Evolutionary conservation across 2,113 vertebrate genomes (phyloP).

Genomic region (Gorsachius goisagi): DNA sequence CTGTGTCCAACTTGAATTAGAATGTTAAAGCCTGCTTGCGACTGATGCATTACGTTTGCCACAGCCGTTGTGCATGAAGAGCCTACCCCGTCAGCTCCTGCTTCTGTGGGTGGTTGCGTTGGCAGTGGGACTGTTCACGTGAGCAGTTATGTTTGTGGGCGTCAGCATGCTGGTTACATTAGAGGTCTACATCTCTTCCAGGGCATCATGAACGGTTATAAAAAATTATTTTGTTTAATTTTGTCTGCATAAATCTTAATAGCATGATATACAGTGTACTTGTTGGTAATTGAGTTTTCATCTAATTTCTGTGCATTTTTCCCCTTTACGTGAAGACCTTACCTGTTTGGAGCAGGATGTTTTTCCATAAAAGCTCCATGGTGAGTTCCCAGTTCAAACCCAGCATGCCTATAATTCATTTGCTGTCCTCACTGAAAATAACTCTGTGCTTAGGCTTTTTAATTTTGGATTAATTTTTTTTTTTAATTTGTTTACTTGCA

Average conservation of each 20-base stretch:
- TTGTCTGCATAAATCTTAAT: constrained; percentile 9
- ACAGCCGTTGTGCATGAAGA: neutral
- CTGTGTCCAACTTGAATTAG: neutral
- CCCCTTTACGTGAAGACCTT: constrained; percentile 91
- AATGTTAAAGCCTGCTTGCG: neutral
- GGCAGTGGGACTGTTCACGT: neutral
- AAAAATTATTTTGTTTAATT: neutral
- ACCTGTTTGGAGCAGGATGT: constrained; percentile 99
- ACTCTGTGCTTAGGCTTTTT: constrained; percentile 23
- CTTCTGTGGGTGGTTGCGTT: neutral
- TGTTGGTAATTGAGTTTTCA: constrained; percentile 85
- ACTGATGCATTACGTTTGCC: rapidly evolving
- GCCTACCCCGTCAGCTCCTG: neutral
- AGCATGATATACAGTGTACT: constrained; percentile 69
- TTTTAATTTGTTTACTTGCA: constrained; percentile 59
- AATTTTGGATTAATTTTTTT: neutral
- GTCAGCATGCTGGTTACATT: neutral
- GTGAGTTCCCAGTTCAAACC: constrained; percentile 91
- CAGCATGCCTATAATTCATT: constrained; percentile 85
- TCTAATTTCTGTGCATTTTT: constrained; percentile 94
- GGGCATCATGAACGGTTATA: constrained; percentile 1
- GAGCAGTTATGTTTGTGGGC: neutral
- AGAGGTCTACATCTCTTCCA: neutral
- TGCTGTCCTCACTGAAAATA: constrained; percentile 68
- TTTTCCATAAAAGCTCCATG: constrained; percentile 99